Base-by-base conservation (phyloP, 2,797 vertebrate species). In the Echeneis naucrates region DNA sequence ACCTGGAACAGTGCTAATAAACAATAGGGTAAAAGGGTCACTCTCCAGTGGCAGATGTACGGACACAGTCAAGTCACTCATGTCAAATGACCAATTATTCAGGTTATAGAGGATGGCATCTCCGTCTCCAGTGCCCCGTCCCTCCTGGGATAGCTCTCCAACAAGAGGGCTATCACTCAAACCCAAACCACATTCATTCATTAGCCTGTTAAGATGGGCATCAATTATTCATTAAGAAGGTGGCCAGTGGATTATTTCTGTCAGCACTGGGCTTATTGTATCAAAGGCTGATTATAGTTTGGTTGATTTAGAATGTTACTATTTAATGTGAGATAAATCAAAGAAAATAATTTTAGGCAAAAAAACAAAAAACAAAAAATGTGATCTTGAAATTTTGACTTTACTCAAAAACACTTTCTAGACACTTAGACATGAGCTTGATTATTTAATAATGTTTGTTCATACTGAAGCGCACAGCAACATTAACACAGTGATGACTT, bases 71-170 rank as follows among this genome's bases (percentile, higher is more conserved):
- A 88, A 93, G 92, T 92, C 89, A 72, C 80, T 93, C 90, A 91
- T 93, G 94, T 95, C 94, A 94, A 93, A 90, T 91, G 91, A 93
- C 85, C 93, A 94, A 95, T 95, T 94, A 94, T 89, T 74, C 89
- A 87, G 87, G 86, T 91, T 94, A 94, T 93, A 79, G 90, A 90
- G 88, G 93, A 93, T 93, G 94, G 91, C 94, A 94, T 89, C 87
- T 89, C 78, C 52, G 90, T 90, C 93, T 92, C 92, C 88, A 77
- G 88, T 88, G 92, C 86, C 83, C 87, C 48, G 52, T 74, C 84
- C 89, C 94, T 93, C 92, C 62, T 89, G 94, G 93, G 94, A 94
- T 69, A 77, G 77, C 88, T 82, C 88, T 89, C 91, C 88, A 86
- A 87, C 74, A 68, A 88, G 92, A 92, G 92, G 89, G 82, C 91